Evolutionary conservation across 2,113 vertebrate species (phyloP).

Genomic region (Circaetus cinerascens): DNA sequence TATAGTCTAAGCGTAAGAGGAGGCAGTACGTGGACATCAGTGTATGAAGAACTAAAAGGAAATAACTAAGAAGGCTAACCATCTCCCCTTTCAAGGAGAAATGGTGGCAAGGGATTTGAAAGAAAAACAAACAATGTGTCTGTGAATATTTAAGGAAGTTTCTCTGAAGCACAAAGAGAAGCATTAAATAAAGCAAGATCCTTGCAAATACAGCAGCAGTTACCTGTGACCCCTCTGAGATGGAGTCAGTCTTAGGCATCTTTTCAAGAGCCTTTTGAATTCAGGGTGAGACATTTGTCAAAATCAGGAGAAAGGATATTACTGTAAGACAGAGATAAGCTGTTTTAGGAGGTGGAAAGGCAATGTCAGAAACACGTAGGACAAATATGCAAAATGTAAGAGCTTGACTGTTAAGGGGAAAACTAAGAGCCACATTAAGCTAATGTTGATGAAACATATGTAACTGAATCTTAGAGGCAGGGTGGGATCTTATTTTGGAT

Average conservation of each 20-base stretch:
- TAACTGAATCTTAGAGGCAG: neutral
- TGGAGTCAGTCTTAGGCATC: neutral
- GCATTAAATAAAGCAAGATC: neutral
- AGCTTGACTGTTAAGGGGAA: neutral
- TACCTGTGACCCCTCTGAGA: neutral
- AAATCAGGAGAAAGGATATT: neutral
- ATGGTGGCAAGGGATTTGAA: neutral
- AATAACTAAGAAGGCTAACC: neutral
- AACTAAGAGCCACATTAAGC: rapidly evolving
- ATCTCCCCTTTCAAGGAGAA: neutral
- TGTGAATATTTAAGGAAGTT: neutral
- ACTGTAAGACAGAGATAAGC: neutral
- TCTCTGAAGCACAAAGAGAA: neutral
- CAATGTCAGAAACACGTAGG: neutral
- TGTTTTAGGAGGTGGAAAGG: neutral
- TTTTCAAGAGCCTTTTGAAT: neutral
- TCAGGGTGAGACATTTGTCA: rapidly evolving
- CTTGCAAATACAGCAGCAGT: neutral
- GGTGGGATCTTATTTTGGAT: neutral
- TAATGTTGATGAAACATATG: neutral
- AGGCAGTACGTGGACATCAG: neutral
- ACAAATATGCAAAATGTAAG: neutral
- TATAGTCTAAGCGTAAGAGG: rapidly evolving
- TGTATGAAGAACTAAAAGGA: neutral
- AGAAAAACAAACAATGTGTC: neutral